phyloP scores from a whole-genome alignment of 2,113 vertebrate genomes.

The Coptodon rendalli region DNA sequence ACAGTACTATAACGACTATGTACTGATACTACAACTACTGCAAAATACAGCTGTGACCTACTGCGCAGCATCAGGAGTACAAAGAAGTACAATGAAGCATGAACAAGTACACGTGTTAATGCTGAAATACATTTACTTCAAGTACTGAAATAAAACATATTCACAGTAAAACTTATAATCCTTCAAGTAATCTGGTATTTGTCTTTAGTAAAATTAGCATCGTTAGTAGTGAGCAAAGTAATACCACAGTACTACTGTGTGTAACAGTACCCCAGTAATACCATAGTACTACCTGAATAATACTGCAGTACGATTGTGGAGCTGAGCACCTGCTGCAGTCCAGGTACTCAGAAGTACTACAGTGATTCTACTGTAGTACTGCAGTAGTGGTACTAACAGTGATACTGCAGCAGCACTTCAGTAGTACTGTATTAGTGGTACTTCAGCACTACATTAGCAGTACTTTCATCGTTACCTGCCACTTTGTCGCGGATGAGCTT shows the following conservation, averaged over 20 bases:
- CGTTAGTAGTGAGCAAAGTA: neutral
- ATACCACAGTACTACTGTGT: neutral
- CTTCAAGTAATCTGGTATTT: neutral
- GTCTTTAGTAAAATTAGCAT: neutral
- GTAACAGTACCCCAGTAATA: neutral
- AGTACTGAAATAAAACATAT: neutral
- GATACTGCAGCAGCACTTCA: neutral
- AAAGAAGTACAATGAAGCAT: neutral
- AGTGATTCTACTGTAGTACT: neutral
- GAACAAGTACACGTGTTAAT: neutral
- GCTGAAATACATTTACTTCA: neutral
- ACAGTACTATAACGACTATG: neutral
- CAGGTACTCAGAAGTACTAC: neutral
- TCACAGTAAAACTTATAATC: neutral
- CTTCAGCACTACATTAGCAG: neutral
- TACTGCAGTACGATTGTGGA: neutral
- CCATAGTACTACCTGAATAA: neutral
- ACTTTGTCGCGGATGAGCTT: conserved; percentile 98
- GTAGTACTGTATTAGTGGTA: neutral
- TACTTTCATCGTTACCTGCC: conserved; percentile 77
- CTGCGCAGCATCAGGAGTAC: neutral
- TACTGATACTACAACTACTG: neutral
- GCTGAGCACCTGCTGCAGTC: neutral
- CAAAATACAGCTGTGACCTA: neutral
- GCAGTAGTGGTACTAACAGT: neutral